Evolutionary conservation across 2,797 vertebrate species (phyloP).

Genomic region (Hozukius guyotensis): DNA sequence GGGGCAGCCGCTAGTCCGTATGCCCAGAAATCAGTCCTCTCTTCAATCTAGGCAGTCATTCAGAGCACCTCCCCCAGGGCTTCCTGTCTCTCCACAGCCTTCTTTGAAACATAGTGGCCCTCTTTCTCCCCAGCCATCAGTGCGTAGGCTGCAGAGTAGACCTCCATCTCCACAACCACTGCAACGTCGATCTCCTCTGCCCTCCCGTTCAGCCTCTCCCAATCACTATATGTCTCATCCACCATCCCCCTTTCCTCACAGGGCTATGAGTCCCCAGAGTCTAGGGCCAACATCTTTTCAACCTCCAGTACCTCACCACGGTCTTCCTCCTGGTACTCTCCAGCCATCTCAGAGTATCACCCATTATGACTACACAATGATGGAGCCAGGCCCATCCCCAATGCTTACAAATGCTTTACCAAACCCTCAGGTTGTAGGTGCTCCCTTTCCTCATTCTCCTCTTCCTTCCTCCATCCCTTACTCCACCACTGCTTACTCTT

Average conservation of each 20-base stretch:
- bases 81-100: slow-evolving; percentile 69
- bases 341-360: slow-evolving; percentile 56
- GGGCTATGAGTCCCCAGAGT: slow-evolving; percentile 67
- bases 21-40: slow-evolving; percentile 75
- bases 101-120: slow-evolving; percentile 72
- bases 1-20: slow-evolving; percentile 84
- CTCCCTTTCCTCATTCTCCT: slow-evolving; percentile 39
- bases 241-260: slow-evolving; percentile 53
- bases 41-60: slow-evolving; percentile 79
- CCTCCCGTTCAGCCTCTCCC: slow-evolving; percentile 66
- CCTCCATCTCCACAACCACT: slow-evolving; percentile 53
- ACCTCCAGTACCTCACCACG: slow-evolving; percentile 20
- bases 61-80: slow-evolving; percentile 60
- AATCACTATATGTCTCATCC: slow-evolving; percentile 65
- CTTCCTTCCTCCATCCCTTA: slow-evolving; percentile 41
- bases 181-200: slow-evolving; percentile 51
- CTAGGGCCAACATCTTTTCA: slow-evolving; percentile 63
- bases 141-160: slow-evolving; percentile 66
- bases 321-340: slow-evolving; percentile 33
- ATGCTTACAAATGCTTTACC: slow-evolving; percentile 79
- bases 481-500: slow-evolving; percentile 42
- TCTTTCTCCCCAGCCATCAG: slow-evolving; percentile 67
- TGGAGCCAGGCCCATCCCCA: slow-evolving; percentile 74
- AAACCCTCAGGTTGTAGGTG: slow-evolving; percentile 59
- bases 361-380: slow-evolving; percentile 71